phyloP scores from a whole-genome alignment of 2,113 vertebrate genomes.

The Lanius ludovicianus region DNA sequence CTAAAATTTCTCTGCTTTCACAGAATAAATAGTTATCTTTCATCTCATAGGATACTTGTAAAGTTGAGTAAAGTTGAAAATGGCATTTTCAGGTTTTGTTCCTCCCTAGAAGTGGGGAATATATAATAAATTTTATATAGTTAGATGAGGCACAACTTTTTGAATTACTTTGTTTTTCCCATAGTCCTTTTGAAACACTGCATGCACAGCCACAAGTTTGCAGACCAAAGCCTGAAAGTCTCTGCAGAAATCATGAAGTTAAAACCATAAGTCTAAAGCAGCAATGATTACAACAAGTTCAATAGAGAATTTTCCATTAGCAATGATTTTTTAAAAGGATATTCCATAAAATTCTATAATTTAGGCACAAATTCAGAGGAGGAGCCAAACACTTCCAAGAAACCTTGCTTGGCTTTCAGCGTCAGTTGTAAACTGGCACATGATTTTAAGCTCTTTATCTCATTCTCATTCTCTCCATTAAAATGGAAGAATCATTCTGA shows the following conservation, averaged over 20 bases:
- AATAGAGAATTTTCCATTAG: not conserved
- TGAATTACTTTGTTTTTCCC: not conserved
- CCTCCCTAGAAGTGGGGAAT: not conserved
- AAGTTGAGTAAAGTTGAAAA: not conserved
- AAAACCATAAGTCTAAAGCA: not conserved
- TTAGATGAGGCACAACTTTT: not conserved
- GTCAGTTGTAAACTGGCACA: accelerated
- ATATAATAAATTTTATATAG: not conserved
- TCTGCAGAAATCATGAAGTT: not conserved
- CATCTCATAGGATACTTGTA: not conserved
- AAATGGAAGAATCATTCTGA: not conserved
- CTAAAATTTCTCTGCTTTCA: not conserved
- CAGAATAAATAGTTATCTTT: not conserved
- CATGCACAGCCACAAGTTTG: not conserved
- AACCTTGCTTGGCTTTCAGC: not conserved
- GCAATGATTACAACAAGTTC: not conserved
- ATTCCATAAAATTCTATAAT: not conserved
- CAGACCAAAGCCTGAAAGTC: not conserved
- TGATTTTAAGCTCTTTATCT: not conserved
- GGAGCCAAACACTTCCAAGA: not conserved
- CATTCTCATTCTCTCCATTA: not conserved
- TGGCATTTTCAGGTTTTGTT: not conserved
- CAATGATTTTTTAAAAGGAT: not conserved
- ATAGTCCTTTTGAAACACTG: not conserved
- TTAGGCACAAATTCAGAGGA: not conserved